Conservation (phyloP, 2,797 vertebrate species). For the Characodon lateralis region DNA sequence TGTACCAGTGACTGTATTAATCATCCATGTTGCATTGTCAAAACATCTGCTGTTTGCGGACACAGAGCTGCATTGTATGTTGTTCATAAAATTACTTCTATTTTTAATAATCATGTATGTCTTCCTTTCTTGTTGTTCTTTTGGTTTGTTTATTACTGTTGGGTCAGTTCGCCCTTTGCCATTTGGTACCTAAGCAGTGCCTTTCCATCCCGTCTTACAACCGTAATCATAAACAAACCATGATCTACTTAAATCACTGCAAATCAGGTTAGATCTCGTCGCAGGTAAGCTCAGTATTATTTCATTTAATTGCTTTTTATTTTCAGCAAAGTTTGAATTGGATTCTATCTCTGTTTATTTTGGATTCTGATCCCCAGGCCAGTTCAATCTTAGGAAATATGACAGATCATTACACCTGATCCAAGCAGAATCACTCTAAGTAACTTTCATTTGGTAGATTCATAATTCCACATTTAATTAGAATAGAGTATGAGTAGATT, state of each 20-base stretch:
- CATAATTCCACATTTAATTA: not conserved
- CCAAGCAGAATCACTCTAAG: not conserved
- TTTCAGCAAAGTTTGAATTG: no score
- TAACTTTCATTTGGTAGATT: not conserved
- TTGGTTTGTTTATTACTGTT: not conserved
- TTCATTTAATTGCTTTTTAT: not conserved
- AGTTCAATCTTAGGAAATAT: not conserved
- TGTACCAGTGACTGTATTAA: constrained; percentile 51
- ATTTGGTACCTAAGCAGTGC: not conserved
- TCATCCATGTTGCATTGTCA: constrained; percentile 19
- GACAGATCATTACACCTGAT: not conserved
- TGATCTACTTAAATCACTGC: not conserved
- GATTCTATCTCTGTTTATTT: not conserved
- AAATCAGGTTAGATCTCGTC: not conserved
- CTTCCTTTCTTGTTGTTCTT: not conserved
- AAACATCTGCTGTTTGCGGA: constrained; percentile 18
- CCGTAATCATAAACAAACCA: not conserved
- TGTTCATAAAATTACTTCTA: constrained; percentile 18
- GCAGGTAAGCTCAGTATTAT: not conserved
- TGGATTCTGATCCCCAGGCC: not conserved
- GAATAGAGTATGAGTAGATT: not conserved
- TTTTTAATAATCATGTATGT: not conserved
- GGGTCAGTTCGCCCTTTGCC: not conserved
- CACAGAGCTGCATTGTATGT: constrained; percentile 12
- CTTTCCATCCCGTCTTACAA: not conserved